These are phyloP conservation scores for Sebastes diploproa DNA, from an alignment of 2,797 vertebrate genomes.

Conservation along the genomic window DNA sequence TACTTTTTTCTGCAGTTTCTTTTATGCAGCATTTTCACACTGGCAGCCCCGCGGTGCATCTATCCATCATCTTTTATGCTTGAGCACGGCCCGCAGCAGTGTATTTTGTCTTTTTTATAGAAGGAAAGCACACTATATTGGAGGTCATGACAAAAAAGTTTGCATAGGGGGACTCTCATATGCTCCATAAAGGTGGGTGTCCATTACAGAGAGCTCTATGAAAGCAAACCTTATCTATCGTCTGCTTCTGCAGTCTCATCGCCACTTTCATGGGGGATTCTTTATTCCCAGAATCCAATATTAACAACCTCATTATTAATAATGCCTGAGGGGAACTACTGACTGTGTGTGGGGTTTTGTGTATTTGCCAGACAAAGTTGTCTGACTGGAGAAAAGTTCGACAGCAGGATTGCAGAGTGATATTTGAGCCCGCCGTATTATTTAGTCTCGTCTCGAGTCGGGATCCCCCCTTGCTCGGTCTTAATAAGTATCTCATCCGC, in stretches of 20 bases:
- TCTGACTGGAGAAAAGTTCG: slow-evolving; percentile 24
- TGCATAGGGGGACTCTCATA: slow-evolving; percentile 19
- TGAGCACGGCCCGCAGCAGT: slow-evolving; percentile 12
- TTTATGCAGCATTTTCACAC: slow-evolving; percentile 26
- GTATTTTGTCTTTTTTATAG: slow-evolving; percentile 32
- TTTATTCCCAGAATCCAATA: slow-evolving; percentile 30
- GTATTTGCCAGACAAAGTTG: slow-evolving; percentile 35
- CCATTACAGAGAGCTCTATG: slow-evolving; percentile 35
- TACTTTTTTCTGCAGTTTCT: slow-evolving; percentile 3
- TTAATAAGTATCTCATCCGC: slow-evolving; percentile 42
- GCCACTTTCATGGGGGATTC: not conserved
- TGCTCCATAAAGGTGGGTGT: slow-evolving; percentile 33
- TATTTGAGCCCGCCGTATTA: slow-evolving; percentile 37
- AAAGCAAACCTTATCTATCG: slow-evolving; percentile 27
- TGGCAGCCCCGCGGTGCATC: slow-evolving; percentile 19
- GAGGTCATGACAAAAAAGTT: slow-evolving; percentile 56
- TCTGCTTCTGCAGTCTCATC: slow-evolving; percentile 31
- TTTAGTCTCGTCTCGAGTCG: slow-evolving; percentile 28
- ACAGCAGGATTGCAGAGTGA: not conserved
- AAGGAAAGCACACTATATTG: slow-evolving; percentile 24
- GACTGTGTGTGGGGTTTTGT: slow-evolving; percentile 15
- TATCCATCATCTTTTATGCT: slow-evolving; percentile 53
- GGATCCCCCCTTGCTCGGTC: slow-evolving; percentile 29
- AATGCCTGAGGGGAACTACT: not conserved
- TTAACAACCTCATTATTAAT: slow-evolving; percentile 52